Base-by-base conservation (phyloP, 2,113 vertebrate species). In the Mesoclemmys tuberculata region DNA sequence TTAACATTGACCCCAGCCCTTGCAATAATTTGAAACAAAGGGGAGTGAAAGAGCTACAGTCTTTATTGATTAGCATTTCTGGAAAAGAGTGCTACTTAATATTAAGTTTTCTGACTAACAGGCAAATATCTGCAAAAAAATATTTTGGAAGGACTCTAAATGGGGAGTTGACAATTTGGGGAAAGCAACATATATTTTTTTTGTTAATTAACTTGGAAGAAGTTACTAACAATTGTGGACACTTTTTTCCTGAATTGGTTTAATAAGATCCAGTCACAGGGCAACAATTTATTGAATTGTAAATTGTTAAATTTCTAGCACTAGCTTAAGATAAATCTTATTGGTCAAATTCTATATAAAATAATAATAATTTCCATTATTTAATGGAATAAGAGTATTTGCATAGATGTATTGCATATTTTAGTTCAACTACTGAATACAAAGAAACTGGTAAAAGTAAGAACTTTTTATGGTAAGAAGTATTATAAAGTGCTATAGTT, bases 41-140 rank as follows among this genome's bases (percentile, higher is more conserved):
- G n/a, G 7, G 90, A 1, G 4, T 18, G 3, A 0, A 10, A 8
- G 11, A 80, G 19, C 49, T 80, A 24, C 78, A 1, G 0, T 2
- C 31, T 80, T 82, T 61, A 52, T 0, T 61, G 3, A 46, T 46
- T 77, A 78, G 2, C 81, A 55, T 38, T 61, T 84, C 51, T 31
- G 29, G 8, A 2, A n/a, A 71, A 46, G 61, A 84, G n/a, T 7
- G 35, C 77, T 6, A 61, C 56, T 78, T 38, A 1, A 81, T 58
- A 71, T 35, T 38, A 14, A 71, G 68, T 74, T 71, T 84, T 68
- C 92, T 78, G 44, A 54, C 5, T 75, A n/a, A 81, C 52, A 93
- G 46, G 24, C 0, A 35, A 82, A 46, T 5, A 41, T 18, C 4
- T 48, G 3, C 5, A 44, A 64, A 75, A 8, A 4, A 46, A 46